Base-by-base conservation (phyloP, 2,797 vertebrate genomes). In the Caiman crocodilus region DNA sequence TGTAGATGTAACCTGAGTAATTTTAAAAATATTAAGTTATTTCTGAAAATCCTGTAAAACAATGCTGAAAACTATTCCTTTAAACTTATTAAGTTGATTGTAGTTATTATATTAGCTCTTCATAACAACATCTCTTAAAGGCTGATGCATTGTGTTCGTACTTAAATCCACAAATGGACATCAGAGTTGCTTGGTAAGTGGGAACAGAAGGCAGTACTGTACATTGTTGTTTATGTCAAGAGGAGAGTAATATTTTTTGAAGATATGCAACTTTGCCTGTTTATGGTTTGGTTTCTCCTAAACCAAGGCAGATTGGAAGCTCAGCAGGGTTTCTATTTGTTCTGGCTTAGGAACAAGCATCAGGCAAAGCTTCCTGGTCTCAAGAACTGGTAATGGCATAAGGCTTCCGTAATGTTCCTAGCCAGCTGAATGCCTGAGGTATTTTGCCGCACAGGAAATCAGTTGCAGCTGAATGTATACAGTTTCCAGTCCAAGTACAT, bases 361-460 rank as follows among this genome's bases (percentile, higher is more conserved):
- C 94, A 93, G 93, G 93, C 95, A 96, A 76, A 96, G 88, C 87
- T 90, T 94, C 69, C 88, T 90, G 84, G 95, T 92, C 90, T 97
- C 84, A 96, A 92, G 88, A 89, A 58, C 60, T 87, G 89, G 85
- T 88, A 84, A 83, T 96, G 93, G 94, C 96, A 86, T 91, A 95
- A 97, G 93, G 89, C 92, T 50, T 94, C 81, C 13, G 14, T 83
- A 67, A 77, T 95, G 82, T 95, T 97, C 96, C 96, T 95, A 97
- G 94, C 94, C 96, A 97, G 97, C 92, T 96, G 94, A 98, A 96
- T 93, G 97, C 95, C 90, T 95, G 87, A 96, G 97, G 90, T 95
- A 95, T 96, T 96, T 96, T 94, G 95, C 97, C 94, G 90, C 97
- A 97, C 96, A 98, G 98, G 97, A 97, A 98, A 97, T 96, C 95